phyloP scores from a whole-genome alignment of 2,113 vertebrate species.

The Mellivora capensis region DNA sequence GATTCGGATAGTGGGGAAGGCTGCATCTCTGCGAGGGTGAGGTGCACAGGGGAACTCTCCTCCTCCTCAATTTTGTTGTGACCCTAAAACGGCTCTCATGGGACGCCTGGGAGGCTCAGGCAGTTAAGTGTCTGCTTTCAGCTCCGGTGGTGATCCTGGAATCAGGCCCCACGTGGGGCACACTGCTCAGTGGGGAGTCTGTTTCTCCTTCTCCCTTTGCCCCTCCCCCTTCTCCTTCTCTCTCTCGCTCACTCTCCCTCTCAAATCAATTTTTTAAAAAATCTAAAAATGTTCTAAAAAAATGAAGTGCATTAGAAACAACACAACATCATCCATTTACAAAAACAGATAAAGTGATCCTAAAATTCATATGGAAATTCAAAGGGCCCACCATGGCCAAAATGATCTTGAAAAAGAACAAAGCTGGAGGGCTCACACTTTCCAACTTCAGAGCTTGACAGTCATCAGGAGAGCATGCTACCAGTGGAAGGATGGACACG shows the following conservation, averaged over 20 bases:
- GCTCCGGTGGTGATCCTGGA: no score
- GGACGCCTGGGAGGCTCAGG: no score
- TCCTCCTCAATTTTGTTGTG: background rate
- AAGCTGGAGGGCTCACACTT: background rate
- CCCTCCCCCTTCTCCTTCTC: no score
- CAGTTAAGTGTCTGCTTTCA: background rate
- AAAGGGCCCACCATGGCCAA: background rate
- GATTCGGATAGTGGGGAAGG: background rate
- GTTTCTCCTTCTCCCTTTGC: no score
- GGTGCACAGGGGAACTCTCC: background rate
- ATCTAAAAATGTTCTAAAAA: background rate
- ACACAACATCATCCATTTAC: background rate
- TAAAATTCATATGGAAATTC: background rate
- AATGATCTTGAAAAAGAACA: background rate
- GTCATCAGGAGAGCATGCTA: background rate
- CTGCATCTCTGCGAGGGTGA: fast-evolving
- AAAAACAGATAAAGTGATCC: background rate
- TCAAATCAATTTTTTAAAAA: no score
- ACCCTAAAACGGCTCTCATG: background rate
- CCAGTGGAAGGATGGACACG: background rate
- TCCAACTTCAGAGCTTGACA: background rate
- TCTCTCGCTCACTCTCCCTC: no score
- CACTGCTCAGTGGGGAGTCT: no score
- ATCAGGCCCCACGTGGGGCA: no score
- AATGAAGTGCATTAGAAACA: background rate